These are phyloP conservation scores for Streblospio benedicti DNA, from an alignment of 1,140 invertebrate species.

Conservation along the genomic window DNA sequence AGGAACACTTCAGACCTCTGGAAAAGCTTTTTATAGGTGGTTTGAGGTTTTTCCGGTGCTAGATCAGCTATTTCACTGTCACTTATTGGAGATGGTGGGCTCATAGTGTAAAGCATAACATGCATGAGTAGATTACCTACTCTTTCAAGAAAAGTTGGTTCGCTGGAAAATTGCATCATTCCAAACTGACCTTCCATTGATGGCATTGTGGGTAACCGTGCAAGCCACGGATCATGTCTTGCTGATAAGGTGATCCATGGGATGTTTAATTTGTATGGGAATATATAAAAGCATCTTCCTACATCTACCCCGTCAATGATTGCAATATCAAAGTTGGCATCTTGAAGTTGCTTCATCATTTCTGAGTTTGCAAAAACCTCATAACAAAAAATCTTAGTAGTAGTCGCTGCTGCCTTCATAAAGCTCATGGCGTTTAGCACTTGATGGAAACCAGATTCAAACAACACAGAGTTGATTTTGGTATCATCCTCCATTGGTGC, in stretches of 20 bases:
- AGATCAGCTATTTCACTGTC: not conserved
- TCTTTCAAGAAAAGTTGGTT: slow-evolving; percentile 8
- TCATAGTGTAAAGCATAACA: not conserved
- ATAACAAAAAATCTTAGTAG: too few species aligned
- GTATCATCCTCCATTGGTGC: too few species aligned
- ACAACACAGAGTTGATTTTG: too few species aligned
- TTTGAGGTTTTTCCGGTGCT: not conserved
- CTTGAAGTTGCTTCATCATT: not conserved
- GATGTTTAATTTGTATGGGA: slow-evolving; percentile 3
- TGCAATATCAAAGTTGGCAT: slow-evolving; percentile 5
- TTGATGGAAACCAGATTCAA: too few species aligned
- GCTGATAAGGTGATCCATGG: slow-evolving; percentile 4
- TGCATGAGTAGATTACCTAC: not conserved
- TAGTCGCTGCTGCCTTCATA: too few species aligned
- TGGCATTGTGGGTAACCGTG: slow-evolving; percentile 3
- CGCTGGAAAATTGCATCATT: too few species aligned
- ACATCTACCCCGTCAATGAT: slow-evolving; percentile 7
- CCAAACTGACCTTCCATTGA: not conserved
- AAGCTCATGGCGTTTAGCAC: too few species aligned
- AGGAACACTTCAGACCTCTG: not conserved
- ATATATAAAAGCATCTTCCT: not conserved
- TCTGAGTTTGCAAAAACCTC: not conserved
- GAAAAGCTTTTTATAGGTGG: slow-evolving; percentile 8
- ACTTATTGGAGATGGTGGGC: not conserved
- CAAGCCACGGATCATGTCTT: not conserved